Conservation (phyloP, 2,888 invertebrate species). For the Trachelus troglodyta region DNA sequence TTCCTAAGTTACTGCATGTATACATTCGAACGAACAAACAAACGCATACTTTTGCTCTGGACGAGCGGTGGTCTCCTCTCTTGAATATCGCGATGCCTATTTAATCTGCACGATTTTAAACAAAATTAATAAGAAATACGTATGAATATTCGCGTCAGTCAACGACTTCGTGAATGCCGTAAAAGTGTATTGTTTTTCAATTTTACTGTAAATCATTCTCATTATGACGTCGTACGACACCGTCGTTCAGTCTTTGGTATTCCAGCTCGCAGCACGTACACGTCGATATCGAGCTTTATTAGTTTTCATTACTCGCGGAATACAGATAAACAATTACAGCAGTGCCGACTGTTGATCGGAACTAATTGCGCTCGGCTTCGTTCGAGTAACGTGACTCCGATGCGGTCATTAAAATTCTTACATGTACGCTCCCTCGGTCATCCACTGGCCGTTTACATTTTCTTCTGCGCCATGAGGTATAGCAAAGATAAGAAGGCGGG, state of each 20-base stretch:
- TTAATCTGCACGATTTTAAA: neutral
- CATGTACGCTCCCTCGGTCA: neutral
- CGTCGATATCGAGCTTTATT: neutral
- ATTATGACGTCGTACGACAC: neutral
- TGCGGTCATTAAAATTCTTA: conserved; percentile 1
- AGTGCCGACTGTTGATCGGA: neutral
- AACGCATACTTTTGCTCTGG: neutral
- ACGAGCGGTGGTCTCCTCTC: neutral
- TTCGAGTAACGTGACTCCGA: neutral
- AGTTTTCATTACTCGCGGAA: neutral
- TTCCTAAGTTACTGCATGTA: neutral
- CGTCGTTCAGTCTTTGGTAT: neutral
- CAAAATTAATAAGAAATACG: neutral
- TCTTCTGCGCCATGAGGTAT: neutral
- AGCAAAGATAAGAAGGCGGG: neutral
- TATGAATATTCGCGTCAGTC: neutral
- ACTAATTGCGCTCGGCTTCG: neutral
- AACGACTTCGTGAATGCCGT: neutral
- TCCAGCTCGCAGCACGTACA: neutral
- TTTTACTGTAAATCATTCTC: neutral
- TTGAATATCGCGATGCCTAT: neutral
- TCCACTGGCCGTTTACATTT: neutral
- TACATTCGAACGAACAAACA: neutral
- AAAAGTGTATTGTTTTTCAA: conserved; percentile 1
- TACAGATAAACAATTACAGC: neutral